Conservation (phyloP, 2,113 vertebrate genomes). For the Kryptolebias marmoratus region DNA sequence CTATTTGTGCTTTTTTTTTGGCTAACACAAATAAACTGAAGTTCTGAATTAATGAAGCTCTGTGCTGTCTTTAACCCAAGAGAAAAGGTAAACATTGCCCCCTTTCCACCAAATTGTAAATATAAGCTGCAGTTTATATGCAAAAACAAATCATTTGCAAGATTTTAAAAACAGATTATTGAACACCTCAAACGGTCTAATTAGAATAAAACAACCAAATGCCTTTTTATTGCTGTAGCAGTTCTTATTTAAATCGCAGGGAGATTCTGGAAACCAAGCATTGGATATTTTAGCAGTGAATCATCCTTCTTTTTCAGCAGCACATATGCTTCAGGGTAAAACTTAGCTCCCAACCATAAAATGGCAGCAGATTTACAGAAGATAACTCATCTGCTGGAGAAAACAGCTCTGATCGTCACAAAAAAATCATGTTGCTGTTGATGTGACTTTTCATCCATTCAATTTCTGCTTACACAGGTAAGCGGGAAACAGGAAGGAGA, state of each 20-base stretch:
- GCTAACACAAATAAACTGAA: conserved; percentile 36
- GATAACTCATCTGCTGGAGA: conserved; percentile 10
- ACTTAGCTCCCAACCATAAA: conserved; percentile 21
- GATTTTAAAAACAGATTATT: conserved; percentile 37
- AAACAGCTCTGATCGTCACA: neutral
- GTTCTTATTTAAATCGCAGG: conserved; percentile 43
- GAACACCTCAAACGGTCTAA: conserved; percentile 41
- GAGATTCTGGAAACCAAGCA: conserved; percentile 21
- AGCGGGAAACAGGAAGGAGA: conserved; percentile 5
- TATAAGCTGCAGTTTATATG: conserved; percentile 19
- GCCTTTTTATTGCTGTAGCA: conserved; percentile 36
- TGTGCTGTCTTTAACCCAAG: conserved; percentile 23
- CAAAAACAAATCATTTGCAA: conserved; percentile 48
- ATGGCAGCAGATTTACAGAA: conserved; percentile 18
- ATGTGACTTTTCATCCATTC: conserved; percentile 12
- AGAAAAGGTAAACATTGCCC: conserved; percentile 42
- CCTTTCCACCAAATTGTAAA: conserved; percentile 26
- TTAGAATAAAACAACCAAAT: conserved; percentile 48
- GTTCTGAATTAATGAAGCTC: conserved; percentile 53
- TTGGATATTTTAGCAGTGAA: conserved; percentile 26
- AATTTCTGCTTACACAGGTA: conserved; percentile 8
- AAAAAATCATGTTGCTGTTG: conserved; percentile 15
- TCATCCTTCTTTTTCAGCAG: conserved; percentile 16
- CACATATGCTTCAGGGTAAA: conserved; percentile 33
- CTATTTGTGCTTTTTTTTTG: conserved; percentile 29